Percentiles rank a stretch among this genome's conserved stretches.
Evolutionary conservation across 2,113 vertebrate species (phyloP).

Genomic region (Stictonetta naevosa): DNA sequence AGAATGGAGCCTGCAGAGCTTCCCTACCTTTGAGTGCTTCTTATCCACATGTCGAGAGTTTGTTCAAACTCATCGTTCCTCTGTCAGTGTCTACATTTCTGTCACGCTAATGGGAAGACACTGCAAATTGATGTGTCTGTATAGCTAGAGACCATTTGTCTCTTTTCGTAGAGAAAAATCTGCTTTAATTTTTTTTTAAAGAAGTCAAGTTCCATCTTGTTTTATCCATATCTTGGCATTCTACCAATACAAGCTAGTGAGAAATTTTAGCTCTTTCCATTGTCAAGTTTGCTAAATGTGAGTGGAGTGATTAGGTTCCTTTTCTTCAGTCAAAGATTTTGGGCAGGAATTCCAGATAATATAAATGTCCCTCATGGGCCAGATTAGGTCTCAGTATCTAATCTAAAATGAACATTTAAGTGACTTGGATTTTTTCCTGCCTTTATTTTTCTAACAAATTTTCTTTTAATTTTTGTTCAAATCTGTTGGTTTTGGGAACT

Average conservation of each 20-base stretch:
- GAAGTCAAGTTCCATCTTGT: rapidly evolving
- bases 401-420: neutral
- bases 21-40: neutral
- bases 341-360: neutral
- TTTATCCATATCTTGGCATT: neutral
- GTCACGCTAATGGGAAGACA: neutral
- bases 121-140: neutral
- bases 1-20: neutral
- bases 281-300: neutral
- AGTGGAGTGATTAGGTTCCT: neutral
- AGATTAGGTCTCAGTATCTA: neutral
- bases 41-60: neutral
- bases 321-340: neutral
- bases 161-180: neutral
- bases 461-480: neutral
- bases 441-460: neutral
- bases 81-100: neutral
- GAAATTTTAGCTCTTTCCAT: neutral
- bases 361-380: neutral
- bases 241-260: neutral
- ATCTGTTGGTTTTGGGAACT: neutral
- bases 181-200: neutral
- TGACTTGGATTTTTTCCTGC: neutral
- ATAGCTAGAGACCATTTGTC: neutral
- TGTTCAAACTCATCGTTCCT: neutral